Evolutionary conservation across 2,113 vertebrate species (phyloP).

Genomic region (Cryptotis parvus): DNA sequence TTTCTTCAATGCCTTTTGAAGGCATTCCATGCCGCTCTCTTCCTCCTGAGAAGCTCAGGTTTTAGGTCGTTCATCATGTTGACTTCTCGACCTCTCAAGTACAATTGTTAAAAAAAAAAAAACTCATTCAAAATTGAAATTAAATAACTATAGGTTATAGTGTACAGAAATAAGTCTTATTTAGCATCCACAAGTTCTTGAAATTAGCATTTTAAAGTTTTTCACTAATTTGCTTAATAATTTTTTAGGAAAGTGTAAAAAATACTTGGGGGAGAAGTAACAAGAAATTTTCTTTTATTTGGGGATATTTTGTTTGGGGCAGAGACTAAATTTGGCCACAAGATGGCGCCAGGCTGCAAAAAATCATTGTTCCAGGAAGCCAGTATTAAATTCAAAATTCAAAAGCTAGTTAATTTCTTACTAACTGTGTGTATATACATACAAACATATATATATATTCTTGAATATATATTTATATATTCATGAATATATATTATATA

Average conservation of each 20-base stretch:
- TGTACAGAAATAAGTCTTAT: background rate
- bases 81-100: too few species aligned
- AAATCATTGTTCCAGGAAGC: constrained; percentile 27
- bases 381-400: background rate
- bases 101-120: background rate
- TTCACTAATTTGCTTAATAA: background rate
- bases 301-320: background rate
- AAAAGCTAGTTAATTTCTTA: background rate
- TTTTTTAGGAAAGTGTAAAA: constrained; percentile 1
- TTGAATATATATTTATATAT: too few species aligned
- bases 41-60: too few species aligned
- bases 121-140: background rate
- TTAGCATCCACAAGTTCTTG: background rate
- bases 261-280: background rate
- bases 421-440: background rate
- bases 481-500: too few species aligned
- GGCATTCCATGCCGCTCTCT: too few species aligned
- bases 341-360: constrained; percentile 82
- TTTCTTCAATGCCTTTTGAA: too few species aligned
- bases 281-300: background rate
- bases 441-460: background rate
- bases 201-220: constrained; percentile 19
- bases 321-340: constrained; percentile 39
- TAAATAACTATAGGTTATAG: background rate
- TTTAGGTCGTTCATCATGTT: too few species aligned